Evolutionary conservation across 2,797 vertebrate genomes (phyloP).

Genomic region (Dicrostonyx torquatus): DNA sequence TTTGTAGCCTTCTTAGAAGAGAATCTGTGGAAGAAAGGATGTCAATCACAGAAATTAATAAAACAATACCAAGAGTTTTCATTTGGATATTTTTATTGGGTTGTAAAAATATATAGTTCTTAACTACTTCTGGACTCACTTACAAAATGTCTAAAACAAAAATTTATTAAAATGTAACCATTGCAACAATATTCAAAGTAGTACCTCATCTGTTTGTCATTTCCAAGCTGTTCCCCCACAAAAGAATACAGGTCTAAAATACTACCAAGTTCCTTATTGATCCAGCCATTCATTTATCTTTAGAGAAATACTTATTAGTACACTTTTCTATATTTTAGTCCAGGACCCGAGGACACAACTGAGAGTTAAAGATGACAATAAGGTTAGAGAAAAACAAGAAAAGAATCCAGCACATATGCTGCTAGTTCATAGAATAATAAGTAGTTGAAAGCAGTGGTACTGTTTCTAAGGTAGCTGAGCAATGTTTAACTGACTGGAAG

Average conservation of each 20-base stretch:
- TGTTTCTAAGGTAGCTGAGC: not conserved
- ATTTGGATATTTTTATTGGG: not conserved
- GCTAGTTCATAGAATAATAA: slow-evolving; percentile 49
- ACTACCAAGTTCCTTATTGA: not conserved
- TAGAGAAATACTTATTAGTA: slow-evolving; percentile 11
- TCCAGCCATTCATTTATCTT: not conserved
- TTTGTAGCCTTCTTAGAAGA: slow-evolving; percentile 63
- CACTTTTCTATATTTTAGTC: not conserved
- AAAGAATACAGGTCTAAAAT: not conserved
- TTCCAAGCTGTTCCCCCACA: not conserved
- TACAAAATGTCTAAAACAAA: slow-evolving; percentile 21
- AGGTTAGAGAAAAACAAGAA: not conserved
- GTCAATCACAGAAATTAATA: slow-evolving; percentile 49
- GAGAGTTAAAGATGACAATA: not conserved
- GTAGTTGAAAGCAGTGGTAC: not conserved
- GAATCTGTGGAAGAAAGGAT: slow-evolving; percentile 80
- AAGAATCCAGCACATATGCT: not conserved
- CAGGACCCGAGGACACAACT: not conserved
- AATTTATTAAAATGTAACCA: not conserved
- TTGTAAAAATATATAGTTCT: not conserved
- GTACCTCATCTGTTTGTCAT: not conserved
- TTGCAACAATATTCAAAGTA: slow-evolving; percentile 46
- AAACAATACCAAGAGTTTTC: slow-evolving; percentile 31
- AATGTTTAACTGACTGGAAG: not conserved
- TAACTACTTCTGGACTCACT: slow-evolving; percentile 31